phyloP scores from a whole-genome alignment of 35 echinoderm and acorn worm species.

The Apostichopus californicus region DNA sequence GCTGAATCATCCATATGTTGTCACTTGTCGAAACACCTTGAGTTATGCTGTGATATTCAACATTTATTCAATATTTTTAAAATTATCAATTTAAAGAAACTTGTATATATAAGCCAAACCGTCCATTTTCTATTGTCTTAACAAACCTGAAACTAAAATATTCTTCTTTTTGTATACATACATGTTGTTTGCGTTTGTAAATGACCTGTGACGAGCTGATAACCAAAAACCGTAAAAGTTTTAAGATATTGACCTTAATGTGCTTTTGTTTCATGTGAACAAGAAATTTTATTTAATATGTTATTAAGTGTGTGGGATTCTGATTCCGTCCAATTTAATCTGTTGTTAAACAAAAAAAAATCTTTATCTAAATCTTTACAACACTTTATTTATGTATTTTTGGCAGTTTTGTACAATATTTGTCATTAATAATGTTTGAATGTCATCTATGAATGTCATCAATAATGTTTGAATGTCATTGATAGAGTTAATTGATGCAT shows the following conservation, averaged over 20 bases:
- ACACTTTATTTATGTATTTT: too few relatives aligned
- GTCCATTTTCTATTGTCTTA: not conserved
- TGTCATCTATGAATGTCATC: too few relatives aligned
- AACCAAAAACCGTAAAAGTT: not conserved
- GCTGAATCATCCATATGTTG: not conserved
- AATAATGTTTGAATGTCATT: too few relatives aligned
- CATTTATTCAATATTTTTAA: not conserved
- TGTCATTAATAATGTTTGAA: too few relatives aligned
- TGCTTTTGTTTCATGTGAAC: not conserved
- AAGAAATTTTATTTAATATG: not conserved
- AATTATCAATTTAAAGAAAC: not conserved
- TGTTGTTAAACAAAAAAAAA: too few relatives aligned
- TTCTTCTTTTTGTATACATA: not conserved
- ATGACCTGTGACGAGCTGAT: not conserved
- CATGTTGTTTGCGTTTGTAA: not conserved
- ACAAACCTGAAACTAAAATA: not conserved
- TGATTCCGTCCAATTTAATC: not conserved
- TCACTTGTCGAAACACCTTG: constrained; percentile 18
- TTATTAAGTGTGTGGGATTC: not conserved
- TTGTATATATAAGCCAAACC: not conserved
- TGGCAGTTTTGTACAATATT: too few relatives aligned
- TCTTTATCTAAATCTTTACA: too few relatives aligned
- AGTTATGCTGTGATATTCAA: constrained; percentile 20
- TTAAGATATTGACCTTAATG: not conserved
- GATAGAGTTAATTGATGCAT: too few relatives aligned